Evolutionary conservation across 2,888 invertebrate species (phyloP).

Genomic region (Heliconius sara): DNA sequence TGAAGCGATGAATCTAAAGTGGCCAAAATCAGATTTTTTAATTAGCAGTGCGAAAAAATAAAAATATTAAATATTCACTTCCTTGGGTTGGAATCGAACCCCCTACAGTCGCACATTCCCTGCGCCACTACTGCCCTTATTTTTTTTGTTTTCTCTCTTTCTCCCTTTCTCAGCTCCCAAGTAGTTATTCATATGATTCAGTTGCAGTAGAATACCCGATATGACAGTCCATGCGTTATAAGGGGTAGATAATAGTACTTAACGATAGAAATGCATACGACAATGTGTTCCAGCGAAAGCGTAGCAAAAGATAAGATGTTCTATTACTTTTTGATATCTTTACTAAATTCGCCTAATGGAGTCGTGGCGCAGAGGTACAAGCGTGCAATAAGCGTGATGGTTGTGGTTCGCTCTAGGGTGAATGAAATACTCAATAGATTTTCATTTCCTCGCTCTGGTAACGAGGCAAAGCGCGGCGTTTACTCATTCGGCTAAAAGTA

Average conservation of each 20-base stretch:
- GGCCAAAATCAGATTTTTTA: too few relatives aligned
- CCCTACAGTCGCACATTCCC: neutral
- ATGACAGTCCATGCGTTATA: slow-evolving; percentile 5
- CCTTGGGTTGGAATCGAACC: neutral
- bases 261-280: slow-evolving; percentile 29
- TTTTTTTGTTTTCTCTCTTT: neutral
- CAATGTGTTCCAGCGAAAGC: slow-evolving; percentile 13
- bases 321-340: neutral
- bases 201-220: slow-evolving; percentile 20
- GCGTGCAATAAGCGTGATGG: too few relatives aligned
- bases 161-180: neutral
- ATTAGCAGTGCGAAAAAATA: neutral
- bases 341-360: too few relatives aligned
- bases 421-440: too few relatives aligned
- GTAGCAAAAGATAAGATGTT: neutral
- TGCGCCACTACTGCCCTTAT: neutral
- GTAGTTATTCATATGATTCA: slow-evolving; percentile 5
- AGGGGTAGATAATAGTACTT: slow-evolving; percentile 29
- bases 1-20: neutral
- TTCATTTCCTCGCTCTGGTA: neutral
- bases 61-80: neutral
- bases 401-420: too few relatives aligned
- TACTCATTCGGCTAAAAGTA: too few relatives aligned
- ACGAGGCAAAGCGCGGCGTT: neutral
- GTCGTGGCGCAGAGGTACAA: too few relatives aligned